Percentiles rank a stretch among this genome's conserved stretches.
Evolutionary conservation across 2,113 vertebrate species (phyloP).

Genomic region (Phalacrocorax carbo): DNA sequence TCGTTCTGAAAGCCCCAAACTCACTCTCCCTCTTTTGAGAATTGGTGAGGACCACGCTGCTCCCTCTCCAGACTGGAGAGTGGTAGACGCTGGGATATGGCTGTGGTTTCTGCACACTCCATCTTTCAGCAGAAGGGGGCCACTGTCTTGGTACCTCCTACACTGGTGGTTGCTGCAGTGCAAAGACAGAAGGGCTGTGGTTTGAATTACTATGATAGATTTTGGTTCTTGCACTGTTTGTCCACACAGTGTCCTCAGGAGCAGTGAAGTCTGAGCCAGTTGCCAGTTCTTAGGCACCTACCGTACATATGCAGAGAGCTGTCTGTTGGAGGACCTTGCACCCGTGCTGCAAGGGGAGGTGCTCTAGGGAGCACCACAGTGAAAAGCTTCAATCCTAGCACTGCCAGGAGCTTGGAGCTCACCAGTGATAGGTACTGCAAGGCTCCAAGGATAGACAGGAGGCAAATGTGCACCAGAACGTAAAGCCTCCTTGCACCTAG

Average conservation of each 20-base stretch:
- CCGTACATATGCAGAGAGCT: not conserved
- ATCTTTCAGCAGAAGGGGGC: not conserved
- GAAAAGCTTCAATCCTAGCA: not conserved
- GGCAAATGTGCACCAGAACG: not conserved
- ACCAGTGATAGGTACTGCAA: not conserved
- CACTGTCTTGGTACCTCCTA: not conserved
- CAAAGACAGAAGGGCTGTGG: not conserved
- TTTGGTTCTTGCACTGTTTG: not conserved
- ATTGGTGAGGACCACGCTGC: not conserved
- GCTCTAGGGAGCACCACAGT: not conserved
- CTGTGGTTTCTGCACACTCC: not conserved
- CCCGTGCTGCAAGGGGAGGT: not conserved
- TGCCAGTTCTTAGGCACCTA: not conserved
- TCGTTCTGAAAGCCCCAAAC: conserved; percentile 1
- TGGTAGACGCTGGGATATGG: not conserved
- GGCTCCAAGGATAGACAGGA: not conserved
- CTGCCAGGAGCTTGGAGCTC: not conserved
- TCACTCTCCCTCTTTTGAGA: not conserved
- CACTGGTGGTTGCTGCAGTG: not conserved
- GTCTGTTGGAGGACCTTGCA: not conserved
- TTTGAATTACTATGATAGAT: not conserved
- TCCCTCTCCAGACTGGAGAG: not conserved
- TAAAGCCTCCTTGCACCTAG: not conserved
- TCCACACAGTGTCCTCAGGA: not conserved
- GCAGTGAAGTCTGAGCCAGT: not conserved